Evolutionary conservation across 1,140 invertebrate species (phyloP).

Genomic region (Polyergus mexicanus): DNA sequence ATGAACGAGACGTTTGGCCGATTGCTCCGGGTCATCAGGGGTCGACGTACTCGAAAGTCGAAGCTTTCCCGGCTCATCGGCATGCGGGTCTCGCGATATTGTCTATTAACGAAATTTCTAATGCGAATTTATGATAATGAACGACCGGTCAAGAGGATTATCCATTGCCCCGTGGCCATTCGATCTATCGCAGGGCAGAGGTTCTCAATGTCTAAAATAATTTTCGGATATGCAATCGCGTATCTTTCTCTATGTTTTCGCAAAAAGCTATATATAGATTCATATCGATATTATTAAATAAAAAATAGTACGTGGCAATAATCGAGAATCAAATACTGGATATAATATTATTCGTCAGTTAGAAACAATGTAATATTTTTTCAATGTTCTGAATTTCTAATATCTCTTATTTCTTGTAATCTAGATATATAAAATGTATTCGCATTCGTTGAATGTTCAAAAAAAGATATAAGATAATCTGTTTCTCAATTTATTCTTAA

Average conservation of each 20-base stretch:
- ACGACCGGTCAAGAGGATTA: constrained; percentile 41
- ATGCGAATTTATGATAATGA: constrained; percentile 82
- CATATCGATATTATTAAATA: constrained; percentile 6
- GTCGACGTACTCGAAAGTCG: constrained; percentile 85
- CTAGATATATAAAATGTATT: not conserved
- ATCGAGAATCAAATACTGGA: not conserved
- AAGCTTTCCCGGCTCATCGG: constrained; percentile 81
- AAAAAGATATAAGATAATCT: not conserved
- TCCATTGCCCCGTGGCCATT: constrained; percentile 12
- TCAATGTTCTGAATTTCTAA: not conserved
- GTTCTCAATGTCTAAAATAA: constrained; percentile 36
- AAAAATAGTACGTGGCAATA: not conserved
- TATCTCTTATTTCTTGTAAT: too few relatives aligned
- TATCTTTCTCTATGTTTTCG: not conserved
- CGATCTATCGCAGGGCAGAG: constrained; percentile 18
- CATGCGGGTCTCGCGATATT: constrained; percentile 79
- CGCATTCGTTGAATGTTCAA: not conserved
- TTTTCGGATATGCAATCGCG: constrained; percentile 1
- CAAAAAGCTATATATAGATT: not conserved
- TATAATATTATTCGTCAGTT: not conserved
- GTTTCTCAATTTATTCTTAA: not conserved
- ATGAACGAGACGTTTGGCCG: constrained; percentile 53
- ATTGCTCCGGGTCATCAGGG: constrained; percentile 60
- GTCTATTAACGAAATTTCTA: constrained; percentile 84
- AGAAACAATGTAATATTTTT: not conserved